Evolutionary conservation across 1,140 invertebrate genomes (phyloP).

Genomic region (Drosophila parabipectinata): DNA sequence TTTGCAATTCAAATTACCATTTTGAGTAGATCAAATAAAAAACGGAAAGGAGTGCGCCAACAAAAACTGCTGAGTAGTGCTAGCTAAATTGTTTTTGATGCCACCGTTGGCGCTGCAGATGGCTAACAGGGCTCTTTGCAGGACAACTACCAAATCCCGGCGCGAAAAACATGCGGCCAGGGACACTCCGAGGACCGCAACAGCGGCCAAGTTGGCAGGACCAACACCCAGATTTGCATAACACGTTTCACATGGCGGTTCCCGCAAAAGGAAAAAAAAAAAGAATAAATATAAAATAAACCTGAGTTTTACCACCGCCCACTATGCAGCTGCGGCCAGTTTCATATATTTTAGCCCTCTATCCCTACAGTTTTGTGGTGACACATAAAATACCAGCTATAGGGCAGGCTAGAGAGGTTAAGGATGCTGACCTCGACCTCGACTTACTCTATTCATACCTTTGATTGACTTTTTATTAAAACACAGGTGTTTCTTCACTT

Average conservation of each 20-base stretch:
- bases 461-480: neutral
- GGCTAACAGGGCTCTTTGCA: slow-evolving; percentile 34
- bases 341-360: slow-evolving; percentile 39
- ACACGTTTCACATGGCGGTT: slow-evolving; percentile 60
- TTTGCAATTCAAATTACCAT: slow-evolving; percentile 77
- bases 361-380: slow-evolving; percentile 12
- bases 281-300: slow-evolving; percentile 1
- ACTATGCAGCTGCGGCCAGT: slow-evolving; percentile 51
- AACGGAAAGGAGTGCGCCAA: slow-evolving; percentile 15
- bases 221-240: slow-evolving; percentile 60
- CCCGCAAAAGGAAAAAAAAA: neutral
- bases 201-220: slow-evolving; percentile 3
- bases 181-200: slow-evolving; percentile 11
- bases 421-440: neutral
- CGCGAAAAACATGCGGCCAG: slow-evolving; percentile 20
- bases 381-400: slow-evolving; percentile 42
- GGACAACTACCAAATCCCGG: slow-evolving; percentile 37
- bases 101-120: slow-evolving; percentile 28
- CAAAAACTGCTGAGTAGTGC: slow-evolving; percentile 58
- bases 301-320: slow-evolving; percentile 40
- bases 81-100: slow-evolving; percentile 72
- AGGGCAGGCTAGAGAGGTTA: slow-evolving; percentile 2
- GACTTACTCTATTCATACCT: neutral
- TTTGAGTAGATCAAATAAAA: slow-evolving; percentile 75
- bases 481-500: neutral